Base-by-base conservation (phyloP, 2,888 invertebrate species). In the Troides aeacus region DNA sequence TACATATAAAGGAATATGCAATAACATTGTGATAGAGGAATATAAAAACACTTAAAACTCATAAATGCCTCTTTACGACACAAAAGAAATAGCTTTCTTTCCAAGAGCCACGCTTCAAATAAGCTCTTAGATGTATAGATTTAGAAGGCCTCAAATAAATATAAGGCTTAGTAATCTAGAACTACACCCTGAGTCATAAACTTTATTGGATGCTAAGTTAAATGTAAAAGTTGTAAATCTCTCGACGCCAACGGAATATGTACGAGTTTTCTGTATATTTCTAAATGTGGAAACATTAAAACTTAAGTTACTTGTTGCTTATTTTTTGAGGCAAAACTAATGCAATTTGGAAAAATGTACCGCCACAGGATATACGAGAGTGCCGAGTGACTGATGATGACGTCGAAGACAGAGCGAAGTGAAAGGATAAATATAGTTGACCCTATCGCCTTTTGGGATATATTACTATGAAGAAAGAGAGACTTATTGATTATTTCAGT, bases 171-270 rank as follows among this genome's bases (percentile, higher is more conserved):
- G 62, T 62, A 66, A 66, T 42, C 46, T 76, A 73, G 78, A 82
- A 83, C 78, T 81, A 76, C 75, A 73, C 85, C 84, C 80, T 74
- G 76, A 75, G 76, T 72, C 76, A 76, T 84, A 80, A 85, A 84
- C 76, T 85, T 82, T 79, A 79, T 72, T 72, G 73, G 53, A 66
- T 78, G 77, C 77, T 76, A 80, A 76, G 75, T 74, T 72, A 77
- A 79, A 82, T 78, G 79, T 80, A 79, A 79, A 81, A 70, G 66
- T 62, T 70, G 23, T 58, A 39, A 66, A 63, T 36, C 58, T n/a
- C 24, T 62, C 50, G 18, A 24, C 18, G 5, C 57, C 23, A 42
- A 0, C 10, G 23, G 2, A 58, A 12, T 23, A 21, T 21, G 57
- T 57, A 10, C 15, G 17, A 17, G 17, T 39, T 39, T 39, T 39